Base-by-base conservation (phyloP, 1,140 invertebrate species). In the Pseudachorutes palmiensis region DNA sequence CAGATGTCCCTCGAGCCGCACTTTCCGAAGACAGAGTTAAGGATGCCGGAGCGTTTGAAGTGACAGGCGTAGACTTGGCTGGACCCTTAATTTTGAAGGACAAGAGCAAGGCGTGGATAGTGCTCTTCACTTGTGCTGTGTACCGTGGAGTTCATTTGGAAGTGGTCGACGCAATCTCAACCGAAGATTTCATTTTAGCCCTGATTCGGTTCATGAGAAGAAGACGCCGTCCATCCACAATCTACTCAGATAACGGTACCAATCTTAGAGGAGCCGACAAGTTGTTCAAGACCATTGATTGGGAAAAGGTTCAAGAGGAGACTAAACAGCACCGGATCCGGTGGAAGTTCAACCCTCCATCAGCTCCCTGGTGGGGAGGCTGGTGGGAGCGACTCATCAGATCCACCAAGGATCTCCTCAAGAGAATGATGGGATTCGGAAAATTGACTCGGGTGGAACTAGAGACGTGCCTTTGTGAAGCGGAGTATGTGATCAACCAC, bases 81-180 rank as follows among this genome's bases (percentile, higher is more conserved):
- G 76, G 75, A 2, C 76, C 75, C 2, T 36, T 78, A 5, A 72
- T 64, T 61, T 41, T 78, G 5, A 74, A 73, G 59, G 69, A 69
- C 26, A 65, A 57, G 14, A 30, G 66, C 55, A 77, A 77, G 58
- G 63, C 66, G 1, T 79, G 75, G 72, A 72, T 79, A 3, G 69
- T 68, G 14, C 2, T 82, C 5, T 78, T 79, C 55, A 80, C 77
- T 0, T 79, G 77, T 61, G 63, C 75, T 71, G 48, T 74, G 63
- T 58, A 77, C 75, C 72, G 79, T 63, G 80, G 79, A 0, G 71
- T 82, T 1, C 80, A 82, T 65, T 26, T 82, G 28, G 76, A 76
- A 63, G 32, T 74, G 2, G 60, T 71, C 0, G 31, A 48, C 1
- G 62, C 67, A 26, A 51, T 76, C 2, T 58, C 26, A 19, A 75